Base-by-base conservation (phyloP, 2,888 invertebrate species). In the Drosophila mulleri region DNA sequence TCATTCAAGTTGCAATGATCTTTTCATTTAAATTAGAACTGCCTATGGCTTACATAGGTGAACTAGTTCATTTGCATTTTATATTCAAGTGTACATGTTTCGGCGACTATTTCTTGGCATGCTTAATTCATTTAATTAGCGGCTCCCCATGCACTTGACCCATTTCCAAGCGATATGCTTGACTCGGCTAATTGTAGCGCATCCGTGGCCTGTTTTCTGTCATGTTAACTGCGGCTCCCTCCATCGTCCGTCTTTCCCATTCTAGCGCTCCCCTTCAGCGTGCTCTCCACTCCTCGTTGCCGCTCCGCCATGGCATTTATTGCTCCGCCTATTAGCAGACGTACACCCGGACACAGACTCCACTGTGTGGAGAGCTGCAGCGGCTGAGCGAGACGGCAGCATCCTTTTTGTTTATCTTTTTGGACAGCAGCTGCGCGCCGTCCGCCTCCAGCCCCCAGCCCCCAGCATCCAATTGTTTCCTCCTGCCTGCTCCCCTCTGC, bases 301-400 rank as follows among this genome's bases (percentile, higher is more conserved):
- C 54, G 54, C 45, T 52, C 52, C 54, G 61, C 52, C 80, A 75
- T 60, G 78, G 82, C 73, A 70, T 89, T 85, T 84, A 80, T 85
- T 87, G 89, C 84, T 89, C 84, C 84, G 84, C 84, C 84, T 85
- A 85, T 85, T 85, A 87, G 74, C 83, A 83, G 78, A 81, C 89
- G 67, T 71, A 78, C 65, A 71, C 50, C 53, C 57, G 57, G 57
- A 2, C 54, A 52, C 47, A 54, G 45, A 67, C 66, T 56, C 53
- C 52, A 41, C 18, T 3, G 42, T 1, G 45, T 2, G 20, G 20
- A 42, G 39, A 44, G 45, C 32, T 2, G 35, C 23, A 26, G 62
- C 29, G 45, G n/a, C 14, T 59, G 47, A 62, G 66, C 59, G 61
- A 69, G 63, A 72, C 44, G 39, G 41, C 67, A 44, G 70, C 56